These are phyloP conservation scores for Cheumatopsyche charites DNA, from an alignment of 1,140 invertebrate species.

Conservation along the genomic window DNA sequence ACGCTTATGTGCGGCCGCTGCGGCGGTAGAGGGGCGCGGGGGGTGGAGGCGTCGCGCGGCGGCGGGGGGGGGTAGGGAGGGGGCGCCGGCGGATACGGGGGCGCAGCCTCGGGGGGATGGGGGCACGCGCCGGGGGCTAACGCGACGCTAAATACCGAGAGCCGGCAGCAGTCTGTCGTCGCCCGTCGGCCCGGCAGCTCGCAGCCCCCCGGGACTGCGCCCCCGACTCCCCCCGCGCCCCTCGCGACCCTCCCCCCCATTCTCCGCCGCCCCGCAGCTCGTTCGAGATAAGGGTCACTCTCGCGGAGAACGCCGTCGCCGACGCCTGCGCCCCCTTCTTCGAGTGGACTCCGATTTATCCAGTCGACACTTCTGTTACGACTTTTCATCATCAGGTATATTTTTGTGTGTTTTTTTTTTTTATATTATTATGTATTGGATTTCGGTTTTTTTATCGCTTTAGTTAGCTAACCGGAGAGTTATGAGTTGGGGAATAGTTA, in stretches of 20 bases:
- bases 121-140: slow-evolving; percentile 42
- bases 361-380: too few relatives aligned
- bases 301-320: too few relatives aligned
- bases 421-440: too few relatives aligned
- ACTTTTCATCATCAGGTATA: too few relatives aligned
- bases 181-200: neutral
- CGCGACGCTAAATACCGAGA: slow-evolving; percentile 35
- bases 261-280: neutral
- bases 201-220: neutral
- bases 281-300: neutral
- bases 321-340: too few relatives aligned
- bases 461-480: too few relatives aligned
- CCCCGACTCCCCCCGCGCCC: neutral
- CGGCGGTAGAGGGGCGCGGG: slow-evolving; percentile 29
- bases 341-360: too few relatives aligned
- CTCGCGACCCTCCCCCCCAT: too few relatives aligned
- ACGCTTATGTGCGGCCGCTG: slow-evolving; percentile 40
- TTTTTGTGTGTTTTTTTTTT: too few relatives aligned
- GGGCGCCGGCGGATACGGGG: neutral
- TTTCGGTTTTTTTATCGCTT: too few relatives aligned
- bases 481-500: too few relatives aligned
- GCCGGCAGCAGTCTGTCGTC: slow-evolving; percentile 34
- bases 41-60: slow-evolving; percentile 42
- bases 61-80: slow-evolving; percentile 30
- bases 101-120: slow-evolving; percentile 41